A percentile compares a stretch with the other conserved stretches of the same genome.
Evolutionary conservation across 2,113 vertebrate species (phyloP).

Genomic region (Misgurnus anguillicaudatus): DNA sequence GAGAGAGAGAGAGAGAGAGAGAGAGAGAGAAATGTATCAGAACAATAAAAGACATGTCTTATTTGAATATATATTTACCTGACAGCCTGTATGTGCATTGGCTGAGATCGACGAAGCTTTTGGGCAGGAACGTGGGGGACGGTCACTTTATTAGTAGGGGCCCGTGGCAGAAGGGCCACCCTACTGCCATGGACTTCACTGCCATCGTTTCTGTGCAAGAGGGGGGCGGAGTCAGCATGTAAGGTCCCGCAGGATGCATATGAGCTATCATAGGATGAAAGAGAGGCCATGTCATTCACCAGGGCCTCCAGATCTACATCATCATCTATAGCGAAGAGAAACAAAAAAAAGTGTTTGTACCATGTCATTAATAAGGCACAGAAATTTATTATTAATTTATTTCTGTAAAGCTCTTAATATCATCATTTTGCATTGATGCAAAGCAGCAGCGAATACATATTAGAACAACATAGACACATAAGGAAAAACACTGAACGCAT

Average conservation of each 20-base stretch:
- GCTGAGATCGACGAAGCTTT: constrained; percentile 86
- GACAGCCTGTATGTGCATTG: constrained; percentile 74
- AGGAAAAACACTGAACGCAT: too few relatives aligned
- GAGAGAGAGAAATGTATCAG: too few relatives aligned
- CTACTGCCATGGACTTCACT: constrained; percentile 63
- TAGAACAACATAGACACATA: too few relatives aligned
- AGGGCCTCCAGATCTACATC: constrained; percentile 91
- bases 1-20: too few relatives aligned
- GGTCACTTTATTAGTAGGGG: constrained; percentile 21
- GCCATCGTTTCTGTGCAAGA: constrained; percentile 82
- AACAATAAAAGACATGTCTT: too few relatives aligned
- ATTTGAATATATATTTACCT: constrained; percentile 48
- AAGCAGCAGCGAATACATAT: too few relatives aligned
- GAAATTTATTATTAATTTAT: too few relatives aligned
- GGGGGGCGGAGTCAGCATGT: constrained; percentile 79
- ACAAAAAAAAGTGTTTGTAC: not conserved
- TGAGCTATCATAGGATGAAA: constrained; percentile 83
- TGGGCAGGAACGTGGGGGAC: constrained; percentile 67
- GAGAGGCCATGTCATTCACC: constrained; percentile 90
- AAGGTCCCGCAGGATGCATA: constrained; percentile 76
- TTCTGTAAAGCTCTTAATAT: too few relatives aligned
- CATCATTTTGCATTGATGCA: too few relatives aligned
- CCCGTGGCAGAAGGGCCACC: constrained; percentile 47
- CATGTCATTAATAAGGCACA: constrained; percentile 2
- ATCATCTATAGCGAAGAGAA: constrained; percentile 77